phyloP scores from a whole-genome alignment of 2,797 vertebrate genomes.

The Lophura swinhoii region DNA sequence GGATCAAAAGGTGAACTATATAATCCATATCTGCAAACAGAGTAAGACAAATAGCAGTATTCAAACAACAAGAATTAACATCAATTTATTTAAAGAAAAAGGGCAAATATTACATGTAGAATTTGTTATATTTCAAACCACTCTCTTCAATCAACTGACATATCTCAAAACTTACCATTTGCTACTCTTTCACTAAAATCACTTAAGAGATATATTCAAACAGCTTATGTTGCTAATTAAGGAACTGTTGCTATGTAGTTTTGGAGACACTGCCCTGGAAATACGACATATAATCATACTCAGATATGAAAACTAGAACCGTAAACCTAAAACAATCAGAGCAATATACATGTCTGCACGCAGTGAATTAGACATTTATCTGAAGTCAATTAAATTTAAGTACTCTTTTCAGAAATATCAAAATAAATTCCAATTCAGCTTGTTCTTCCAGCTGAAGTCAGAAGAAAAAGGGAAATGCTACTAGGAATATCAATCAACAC shows the following conservation, averaged over 20 bases:
- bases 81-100: background rate
- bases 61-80: background rate
- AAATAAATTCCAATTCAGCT: conserved; percentile 13
- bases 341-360: background rate
- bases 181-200: background rate
- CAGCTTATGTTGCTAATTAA: background rate
- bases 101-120: background rate
- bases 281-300: background rate
- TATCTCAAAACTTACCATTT: background rate
- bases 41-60: conserved; percentile 9
- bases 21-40: conserved; percentile 89
- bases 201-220: background rate
- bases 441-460: background rate
- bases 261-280: background rate
- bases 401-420: background rate
- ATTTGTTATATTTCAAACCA: background rate
- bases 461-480: background rate
- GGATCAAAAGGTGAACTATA: conserved; percentile 99
- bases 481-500: background rate
- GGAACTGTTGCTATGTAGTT: background rate
- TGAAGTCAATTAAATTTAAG: background rate
- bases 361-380: background rate
- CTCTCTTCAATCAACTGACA: background rate
- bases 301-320: background rate
- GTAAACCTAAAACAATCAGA: background rate